phyloP scores from a whole-genome alignment of 1,140 invertebrate species.

The Trachymyrmex septentrionalis region DNA sequence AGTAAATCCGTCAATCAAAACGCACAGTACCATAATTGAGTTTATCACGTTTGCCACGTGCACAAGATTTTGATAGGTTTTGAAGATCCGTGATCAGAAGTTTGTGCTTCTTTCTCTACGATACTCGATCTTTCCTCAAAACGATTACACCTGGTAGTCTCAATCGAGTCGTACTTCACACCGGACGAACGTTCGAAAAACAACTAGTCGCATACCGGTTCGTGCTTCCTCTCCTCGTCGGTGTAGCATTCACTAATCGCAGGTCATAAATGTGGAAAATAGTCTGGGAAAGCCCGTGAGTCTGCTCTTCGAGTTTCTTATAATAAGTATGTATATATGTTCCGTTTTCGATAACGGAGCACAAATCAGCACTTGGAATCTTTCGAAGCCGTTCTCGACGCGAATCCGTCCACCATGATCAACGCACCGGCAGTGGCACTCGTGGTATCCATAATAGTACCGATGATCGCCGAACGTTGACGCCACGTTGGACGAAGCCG shows the following conservation, averaged over 20 bases:
- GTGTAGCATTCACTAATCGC: background rate
- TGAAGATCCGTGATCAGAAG: background rate
- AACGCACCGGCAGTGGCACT: background rate
- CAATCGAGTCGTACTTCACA: background rate
- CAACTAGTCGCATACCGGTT: background rate
- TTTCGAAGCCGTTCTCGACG: background rate
- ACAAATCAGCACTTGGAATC: background rate
- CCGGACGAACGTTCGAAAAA: background rate
- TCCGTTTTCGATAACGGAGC: background rate
- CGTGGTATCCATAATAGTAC: background rate
- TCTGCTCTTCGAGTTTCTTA: background rate
- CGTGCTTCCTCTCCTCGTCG: background rate
- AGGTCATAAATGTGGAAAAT: background rate
- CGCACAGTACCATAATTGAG: no score
- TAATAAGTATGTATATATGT: background rate
- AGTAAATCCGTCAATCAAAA: no score
- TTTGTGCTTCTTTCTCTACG: background rate
- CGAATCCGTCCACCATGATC: no score
- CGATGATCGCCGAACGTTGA: background rate
- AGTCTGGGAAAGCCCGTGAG: background rate
- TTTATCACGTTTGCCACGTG: background rate
- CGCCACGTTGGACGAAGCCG: constrained; percentile 31
- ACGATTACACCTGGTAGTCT: background rate
- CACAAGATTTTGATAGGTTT: background rate
- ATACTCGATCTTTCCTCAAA: background rate